Evolutionary conservation across 2,113 vertebrate species (phyloP).

Genomic region (Cochlearius cochlearius): DNA sequence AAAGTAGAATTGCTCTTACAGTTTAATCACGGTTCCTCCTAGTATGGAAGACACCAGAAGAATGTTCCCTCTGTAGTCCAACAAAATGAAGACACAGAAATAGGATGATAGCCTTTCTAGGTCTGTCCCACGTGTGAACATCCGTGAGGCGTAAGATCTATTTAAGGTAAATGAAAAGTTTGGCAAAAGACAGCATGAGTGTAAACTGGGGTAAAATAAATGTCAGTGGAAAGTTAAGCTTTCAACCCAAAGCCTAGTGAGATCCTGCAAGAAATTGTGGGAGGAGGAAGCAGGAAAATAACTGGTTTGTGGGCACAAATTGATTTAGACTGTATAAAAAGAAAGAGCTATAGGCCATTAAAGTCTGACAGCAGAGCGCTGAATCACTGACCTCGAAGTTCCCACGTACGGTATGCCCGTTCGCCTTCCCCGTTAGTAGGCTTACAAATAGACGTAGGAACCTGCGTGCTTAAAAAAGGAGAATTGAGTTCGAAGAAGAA

Average conservation of each 20-base stretch:
- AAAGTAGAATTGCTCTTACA: neutral
- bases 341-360: neutral
- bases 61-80: neutral
- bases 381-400: neutral
- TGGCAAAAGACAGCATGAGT: neutral
- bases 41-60: neutral
- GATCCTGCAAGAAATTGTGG: neutral
- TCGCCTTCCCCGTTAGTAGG: neutral
- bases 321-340: neutral
- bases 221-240: neutral
- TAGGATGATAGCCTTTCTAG: neutral
- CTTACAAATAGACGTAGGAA: neutral
- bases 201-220: neutral
- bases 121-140: neutral
- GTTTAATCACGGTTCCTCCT: neutral
- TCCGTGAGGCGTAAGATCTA: neutral
- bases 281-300: neutral
- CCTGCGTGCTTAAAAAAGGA: neutral
- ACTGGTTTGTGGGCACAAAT: neutral
- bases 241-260: neutral
- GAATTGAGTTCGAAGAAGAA: neutral
- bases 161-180: neutral
- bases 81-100: neutral
- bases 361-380: neutral
- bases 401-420: accelerated